Base-by-base conservation (phyloP, 2,113 vertebrate genomes). In the Microtus montanus region DNA sequence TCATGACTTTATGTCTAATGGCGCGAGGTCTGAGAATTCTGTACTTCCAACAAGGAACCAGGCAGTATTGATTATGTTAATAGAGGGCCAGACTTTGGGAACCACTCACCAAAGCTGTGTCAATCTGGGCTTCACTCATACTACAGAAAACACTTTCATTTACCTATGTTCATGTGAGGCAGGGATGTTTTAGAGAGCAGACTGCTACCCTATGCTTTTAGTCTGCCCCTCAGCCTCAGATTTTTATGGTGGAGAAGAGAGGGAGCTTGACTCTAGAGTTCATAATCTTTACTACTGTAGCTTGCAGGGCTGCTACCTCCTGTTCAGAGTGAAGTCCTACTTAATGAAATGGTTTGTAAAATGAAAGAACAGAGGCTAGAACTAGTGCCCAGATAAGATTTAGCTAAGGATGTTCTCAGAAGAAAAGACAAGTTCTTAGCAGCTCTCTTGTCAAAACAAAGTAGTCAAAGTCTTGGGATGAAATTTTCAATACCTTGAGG, bases 401-500 rank as follows among this genome's bases (percentile, higher is more conserved):
- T 87, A 87, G 52, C 19, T 93, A 86, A 78, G 22, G 85, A 96
- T 89, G 26, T 38, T 64, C 28, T 97, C 74, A 75, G 58, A 92
- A 68, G 70, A 66, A 95, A 64, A 78, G 71, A 94, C 85, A 90
- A 35, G 17, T 70, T 95, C 75, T 92, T 47, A 49, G 54, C 7
- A 94, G 86, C 14, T 93, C 68, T 91, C 86, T 15, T 90, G 89
- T 20, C 79, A 44, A 66, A 97, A 71, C 14, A 86, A 78, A 41
- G 61, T 74, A 87, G 64, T 85, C n/a, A 9, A 75, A 71, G 71
- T 93, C 63, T 61, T 84, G 61, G 41, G 35, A 10, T 93, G 75
- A 86, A 77, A 8, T 78, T 83, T 44, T 30, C 49, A 96, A 98
- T 98, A 99, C 99, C 99, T 99, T 99, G 84, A 99, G 99, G 0